Evolutionary conservation across 2,113 vertebrate species (phyloP).

Genomic region (Procapra przewalskii): DNA sequence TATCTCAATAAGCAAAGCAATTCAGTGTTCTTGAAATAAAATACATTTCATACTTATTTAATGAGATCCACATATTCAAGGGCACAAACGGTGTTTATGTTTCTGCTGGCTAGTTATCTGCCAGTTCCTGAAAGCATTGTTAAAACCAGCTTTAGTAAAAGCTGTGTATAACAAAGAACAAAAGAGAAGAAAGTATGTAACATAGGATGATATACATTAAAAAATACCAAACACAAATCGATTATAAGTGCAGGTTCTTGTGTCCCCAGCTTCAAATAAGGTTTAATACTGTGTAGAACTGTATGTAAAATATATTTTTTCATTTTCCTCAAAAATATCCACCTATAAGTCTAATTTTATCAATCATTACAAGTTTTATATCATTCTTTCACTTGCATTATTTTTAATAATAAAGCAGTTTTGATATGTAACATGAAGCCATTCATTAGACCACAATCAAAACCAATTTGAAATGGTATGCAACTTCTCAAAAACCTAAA

Average conservation of each 20-base stretch:
- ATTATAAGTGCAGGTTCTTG: neutral
- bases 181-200: neutral
- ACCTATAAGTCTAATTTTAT: neutral
- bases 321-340: neutral
- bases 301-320: neutral
- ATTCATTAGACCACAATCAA: neutral
- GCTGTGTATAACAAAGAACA: neutral
- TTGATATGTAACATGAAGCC: neutral
- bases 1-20: constrained; percentile 56
- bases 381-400: neutral
- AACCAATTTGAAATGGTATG: neutral
- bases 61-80: constrained; percentile 46
- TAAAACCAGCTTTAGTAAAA: neutral
- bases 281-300: neutral
- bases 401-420: constrained; percentile 19
- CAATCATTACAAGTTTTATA: neutral
- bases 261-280: neutral
- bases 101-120: neutral
- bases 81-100: neutral
- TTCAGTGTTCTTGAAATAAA: constrained; percentile 38
- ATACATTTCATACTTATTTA: constrained; percentile 9
- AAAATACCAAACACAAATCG: neutral
- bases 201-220: neutral
- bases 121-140: neutral
- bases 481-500: neutral